Conservation (phyloP, 2,797 vertebrate species). For the Sebastolobus altivelis region DNA sequence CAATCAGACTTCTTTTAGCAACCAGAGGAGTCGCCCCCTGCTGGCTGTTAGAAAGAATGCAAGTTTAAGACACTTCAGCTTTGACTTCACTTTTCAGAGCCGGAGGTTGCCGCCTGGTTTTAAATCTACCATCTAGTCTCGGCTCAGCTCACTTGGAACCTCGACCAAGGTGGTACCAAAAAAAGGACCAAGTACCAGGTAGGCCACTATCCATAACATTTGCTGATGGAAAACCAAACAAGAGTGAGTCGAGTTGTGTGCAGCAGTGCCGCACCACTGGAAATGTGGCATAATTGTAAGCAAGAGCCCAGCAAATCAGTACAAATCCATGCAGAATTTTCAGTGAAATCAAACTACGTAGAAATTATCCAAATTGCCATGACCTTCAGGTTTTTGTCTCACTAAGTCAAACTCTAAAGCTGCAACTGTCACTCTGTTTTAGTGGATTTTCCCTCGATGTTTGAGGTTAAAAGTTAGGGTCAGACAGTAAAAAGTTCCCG, state of each 20-base stretch:
- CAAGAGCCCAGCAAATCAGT: neutral
- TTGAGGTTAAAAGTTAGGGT: neutral
- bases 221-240: neutral
- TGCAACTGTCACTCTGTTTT: neutral
- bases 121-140: too few species aligned
- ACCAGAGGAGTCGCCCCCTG: neutral
- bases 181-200: too few species aligned
- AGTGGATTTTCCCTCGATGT: constrained; percentile 1
- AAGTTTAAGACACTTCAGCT: too few species aligned
- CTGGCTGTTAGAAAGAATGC: too few species aligned
- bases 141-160: too few species aligned
- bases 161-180: too few species aligned
- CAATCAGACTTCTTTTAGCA: neutral
- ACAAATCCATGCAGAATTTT: neutral
- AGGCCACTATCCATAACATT: neutral
- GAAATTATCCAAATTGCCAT: neutral
- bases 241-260: neutral
- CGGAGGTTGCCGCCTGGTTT: too few species aligned
- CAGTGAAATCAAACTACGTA: neutral
- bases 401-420: neutral
- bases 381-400: neutral
- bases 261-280: too few species aligned
- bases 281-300: neutral
- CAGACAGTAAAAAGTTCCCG: neutral
- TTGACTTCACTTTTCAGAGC: too few species aligned